Conservation (phyloP, 2,113 vertebrate genomes). For the Platycercus adscitus region DNA sequence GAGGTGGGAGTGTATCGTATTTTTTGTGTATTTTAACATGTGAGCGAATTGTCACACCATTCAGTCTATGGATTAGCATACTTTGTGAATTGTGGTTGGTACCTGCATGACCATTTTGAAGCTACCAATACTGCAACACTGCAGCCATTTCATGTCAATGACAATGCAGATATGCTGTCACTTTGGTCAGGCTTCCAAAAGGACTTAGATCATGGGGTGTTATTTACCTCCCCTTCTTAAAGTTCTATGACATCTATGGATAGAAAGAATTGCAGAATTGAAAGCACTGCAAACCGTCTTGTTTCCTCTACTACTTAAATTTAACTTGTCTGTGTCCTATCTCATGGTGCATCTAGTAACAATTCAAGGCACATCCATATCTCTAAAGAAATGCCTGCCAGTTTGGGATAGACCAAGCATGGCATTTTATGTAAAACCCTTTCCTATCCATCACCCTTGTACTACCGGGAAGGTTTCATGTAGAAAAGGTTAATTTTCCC, state of each 20-base stretch:
- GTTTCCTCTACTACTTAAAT: background rate
- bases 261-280: background rate
- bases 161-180: background rate
- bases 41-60: background rate
- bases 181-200: background rate
- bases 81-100: conserved; percentile 16
- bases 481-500: background rate
- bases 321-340: background rate
- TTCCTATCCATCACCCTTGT: background rate
- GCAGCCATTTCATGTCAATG: background rate
- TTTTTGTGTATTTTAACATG: background rate
- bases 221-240: background rate
- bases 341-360: background rate
- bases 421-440: background rate
- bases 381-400: background rate
- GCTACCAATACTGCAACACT: background rate
- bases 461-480: background rate
- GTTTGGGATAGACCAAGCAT: background rate
- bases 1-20: background rate
- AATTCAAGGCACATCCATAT: background rate
- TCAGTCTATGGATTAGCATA: background rate
- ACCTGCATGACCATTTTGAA: background rate
- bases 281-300: background rate
- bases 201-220: background rate
- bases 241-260: background rate